A percentile compares a stretch with the other conserved stretches of the same genome.
phyloP scores from a whole-genome alignment of 2,888 invertebrate genomes.

The Sycophila texana region DNA sequence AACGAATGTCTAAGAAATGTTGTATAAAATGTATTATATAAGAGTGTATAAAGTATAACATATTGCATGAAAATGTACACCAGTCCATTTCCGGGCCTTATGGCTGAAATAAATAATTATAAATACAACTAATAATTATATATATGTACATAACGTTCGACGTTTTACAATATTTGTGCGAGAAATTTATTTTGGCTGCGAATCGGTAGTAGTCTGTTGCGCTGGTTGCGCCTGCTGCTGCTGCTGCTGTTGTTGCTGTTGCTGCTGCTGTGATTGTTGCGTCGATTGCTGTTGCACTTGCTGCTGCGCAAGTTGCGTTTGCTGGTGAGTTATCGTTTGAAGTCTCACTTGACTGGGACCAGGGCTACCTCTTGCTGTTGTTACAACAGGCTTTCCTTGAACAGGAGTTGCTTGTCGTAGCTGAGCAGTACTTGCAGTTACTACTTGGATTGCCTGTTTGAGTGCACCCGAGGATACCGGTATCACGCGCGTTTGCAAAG shows the following conservation, averaged over 20 bases:
- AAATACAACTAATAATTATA: no score
- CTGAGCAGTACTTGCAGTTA: slow-evolving; percentile 72
- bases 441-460: slow-evolving; percentile 81
- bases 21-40: no score
- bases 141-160: background rate
- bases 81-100: background rate
- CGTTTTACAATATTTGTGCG: slow-evolving; percentile 37
- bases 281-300: slow-evolving; percentile 64
- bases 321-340: slow-evolving; percentile 77
- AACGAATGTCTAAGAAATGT: no score
- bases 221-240: slow-evolving; percentile 49
- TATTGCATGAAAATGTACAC: slow-evolving; percentile 7
- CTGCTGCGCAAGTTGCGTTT: slow-evolving; percentile 62
- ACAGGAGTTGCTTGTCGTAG: slow-evolving; percentile 71
- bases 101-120: background rate
- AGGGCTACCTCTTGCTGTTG: slow-evolving; percentile 77
- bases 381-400: slow-evolving; percentile 70
- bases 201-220: slow-evolving; percentile 55
- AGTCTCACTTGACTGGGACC: slow-evolving; percentile 80
- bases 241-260: slow-evolving; percentile 26
- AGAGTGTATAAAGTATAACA: background rate
- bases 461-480: slow-evolving; percentile 78
- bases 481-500: slow-evolving; percentile 81
- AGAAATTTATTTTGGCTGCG: slow-evolving; percentile 52
- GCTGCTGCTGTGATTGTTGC: slow-evolving; percentile 43